phyloP scores from a whole-genome alignment of 2,888 invertebrate species.

The Phorcus lineatus region DNA sequence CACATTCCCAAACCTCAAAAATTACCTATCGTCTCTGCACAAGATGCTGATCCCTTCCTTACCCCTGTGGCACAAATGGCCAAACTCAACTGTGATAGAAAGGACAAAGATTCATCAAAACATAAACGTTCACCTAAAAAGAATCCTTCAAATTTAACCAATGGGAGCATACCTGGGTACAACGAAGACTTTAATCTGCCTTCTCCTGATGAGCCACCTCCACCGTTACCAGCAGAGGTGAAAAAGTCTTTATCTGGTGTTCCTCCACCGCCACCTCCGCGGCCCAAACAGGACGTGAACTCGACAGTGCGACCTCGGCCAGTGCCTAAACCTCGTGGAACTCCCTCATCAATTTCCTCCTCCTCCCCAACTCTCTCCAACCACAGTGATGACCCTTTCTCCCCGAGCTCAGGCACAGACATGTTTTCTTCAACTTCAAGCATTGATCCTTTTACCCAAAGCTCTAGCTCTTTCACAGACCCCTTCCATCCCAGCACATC shows the following conservation, averaged over 20 bases:
- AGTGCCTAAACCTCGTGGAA: conserved; percentile 26
- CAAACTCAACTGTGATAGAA: conserved; percentile 16
- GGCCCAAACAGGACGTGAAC: conserved; percentile 25
- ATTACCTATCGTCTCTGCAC: conserved; percentile 17
- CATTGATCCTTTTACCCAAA: background rate
- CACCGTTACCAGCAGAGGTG: conserved; percentile 48
- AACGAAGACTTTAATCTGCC: conserved; percentile 50
- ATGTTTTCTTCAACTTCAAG: background rate
- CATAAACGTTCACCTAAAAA: conserved; percentile 4
- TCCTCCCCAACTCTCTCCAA: background rate
- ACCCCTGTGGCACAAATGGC: conserved; percentile 34
- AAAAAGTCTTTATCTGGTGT: conserved; percentile 18
- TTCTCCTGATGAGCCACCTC: conserved; percentile 57
- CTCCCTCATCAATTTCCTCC: background rate
- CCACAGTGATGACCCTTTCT: background rate
- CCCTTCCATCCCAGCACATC: background rate
- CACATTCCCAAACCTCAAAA: conserved; percentile 29
- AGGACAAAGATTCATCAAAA: background rate
- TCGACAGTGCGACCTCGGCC: conserved; percentile 10
- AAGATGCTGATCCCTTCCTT: conserved; percentile 19
- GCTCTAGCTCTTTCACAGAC: background rate
- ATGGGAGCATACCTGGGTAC: conserved; percentile 33
- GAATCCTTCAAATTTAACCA: background rate
- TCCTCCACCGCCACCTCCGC: conserved; percentile 49
- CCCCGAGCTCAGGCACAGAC: background rate